Conservation (phyloP, 2,797 vertebrate species). For the Antennarius maculatus region DNA sequence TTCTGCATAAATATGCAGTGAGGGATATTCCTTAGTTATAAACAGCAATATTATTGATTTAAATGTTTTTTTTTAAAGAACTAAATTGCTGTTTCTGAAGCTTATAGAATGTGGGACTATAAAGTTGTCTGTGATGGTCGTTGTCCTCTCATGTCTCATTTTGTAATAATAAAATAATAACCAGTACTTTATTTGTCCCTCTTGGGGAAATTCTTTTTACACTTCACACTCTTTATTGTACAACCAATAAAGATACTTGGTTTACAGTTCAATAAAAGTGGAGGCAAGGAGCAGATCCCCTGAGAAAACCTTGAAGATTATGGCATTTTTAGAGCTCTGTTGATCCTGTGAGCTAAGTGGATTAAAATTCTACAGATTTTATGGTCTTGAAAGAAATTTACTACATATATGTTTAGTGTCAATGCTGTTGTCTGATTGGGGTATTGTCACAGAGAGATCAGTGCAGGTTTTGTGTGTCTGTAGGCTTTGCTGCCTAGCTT, state of each 20-base stretch:
- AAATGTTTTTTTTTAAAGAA: background rate
- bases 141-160: background rate
- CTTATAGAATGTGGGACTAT: no score
- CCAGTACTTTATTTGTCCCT: no score
- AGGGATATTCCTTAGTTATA: no score
- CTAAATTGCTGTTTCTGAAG: background rate
- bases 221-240: no score
- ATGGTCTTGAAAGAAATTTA: conserved; percentile 6
- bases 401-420: conserved; percentile 1
- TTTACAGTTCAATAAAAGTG: background rate
- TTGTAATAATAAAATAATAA: no score
- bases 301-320: background rate
- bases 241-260: background rate
- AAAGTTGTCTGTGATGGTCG: no score
- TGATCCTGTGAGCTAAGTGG: background rate
- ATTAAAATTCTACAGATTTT: conserved; percentile 7
- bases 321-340: background rate
- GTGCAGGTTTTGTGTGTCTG: background rate
- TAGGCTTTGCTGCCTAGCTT: conserved; percentile 11
- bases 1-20: background rate
- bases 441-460: conserved; percentile 2
- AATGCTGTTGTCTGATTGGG: background rate
- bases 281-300: background rate
- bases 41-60: no score
- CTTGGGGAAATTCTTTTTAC: no score